phyloP scores from a whole-genome alignment of 2,113 vertebrate genomes.

The Ellobius talpinus region DNA sequence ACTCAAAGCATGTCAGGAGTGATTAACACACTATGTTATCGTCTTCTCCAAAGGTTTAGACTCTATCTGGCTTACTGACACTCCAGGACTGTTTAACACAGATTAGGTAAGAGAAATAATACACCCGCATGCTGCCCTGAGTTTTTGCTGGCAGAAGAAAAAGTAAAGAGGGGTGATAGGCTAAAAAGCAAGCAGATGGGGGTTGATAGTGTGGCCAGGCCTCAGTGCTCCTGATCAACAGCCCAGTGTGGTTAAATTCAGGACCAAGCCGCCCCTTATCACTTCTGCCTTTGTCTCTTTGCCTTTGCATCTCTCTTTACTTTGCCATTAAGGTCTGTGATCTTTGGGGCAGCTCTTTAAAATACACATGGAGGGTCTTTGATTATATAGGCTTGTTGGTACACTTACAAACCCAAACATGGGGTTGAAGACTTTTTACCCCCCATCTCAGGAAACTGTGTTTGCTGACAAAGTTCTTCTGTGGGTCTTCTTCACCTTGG shows the following conservation, averaged over 20 bases:
- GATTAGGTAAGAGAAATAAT: conserved; percentile 50
- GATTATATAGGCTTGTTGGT: background rate
- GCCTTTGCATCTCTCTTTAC: background rate
- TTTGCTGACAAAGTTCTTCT: background rate
- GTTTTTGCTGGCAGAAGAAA: conserved; percentile 39
- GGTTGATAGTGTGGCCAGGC: background rate
- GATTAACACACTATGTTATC: background rate
- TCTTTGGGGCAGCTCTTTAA: conserved; percentile 42
- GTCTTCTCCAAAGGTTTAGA: conserved; percentile 48
- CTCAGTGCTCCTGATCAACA: background rate
- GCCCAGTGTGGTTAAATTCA: background rate
- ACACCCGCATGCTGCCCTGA: background rate
- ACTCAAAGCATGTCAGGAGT: background rate
- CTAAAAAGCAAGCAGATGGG: conserved; percentile 21
- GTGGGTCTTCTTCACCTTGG: background rate
- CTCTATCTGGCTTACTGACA: conserved; percentile 29
- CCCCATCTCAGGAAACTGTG: background rate
- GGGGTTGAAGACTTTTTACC: background rate
- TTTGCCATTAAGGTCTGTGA: background rate
- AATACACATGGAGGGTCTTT: background rate
- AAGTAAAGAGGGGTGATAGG: background rate
- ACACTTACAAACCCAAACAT: background rate
- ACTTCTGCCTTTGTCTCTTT: background rate
- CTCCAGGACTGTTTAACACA: background rate
- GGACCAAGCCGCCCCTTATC: background rate